Conservation (phyloP, 1,140 invertebrate species). For the Drosophila pallidifrons region DNA sequence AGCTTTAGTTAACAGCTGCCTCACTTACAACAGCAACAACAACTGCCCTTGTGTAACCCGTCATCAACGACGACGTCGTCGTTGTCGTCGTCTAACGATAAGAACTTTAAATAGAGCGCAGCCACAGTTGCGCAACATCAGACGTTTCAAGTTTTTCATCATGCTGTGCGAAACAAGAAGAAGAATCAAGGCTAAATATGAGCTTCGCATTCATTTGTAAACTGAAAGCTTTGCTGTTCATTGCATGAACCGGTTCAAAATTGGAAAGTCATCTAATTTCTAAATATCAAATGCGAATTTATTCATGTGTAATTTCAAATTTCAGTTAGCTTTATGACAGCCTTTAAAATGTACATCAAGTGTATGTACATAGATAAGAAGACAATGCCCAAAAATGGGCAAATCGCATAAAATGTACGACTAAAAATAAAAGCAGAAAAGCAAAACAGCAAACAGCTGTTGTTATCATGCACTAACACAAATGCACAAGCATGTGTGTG, state of each 20-base stretch:
- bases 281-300: conserved; percentile 12
- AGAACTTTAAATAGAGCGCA: conserved; percentile 42
- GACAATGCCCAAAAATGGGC: conserved; percentile 46
- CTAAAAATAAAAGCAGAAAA: conserved; percentile 43
- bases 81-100: conserved; percentile 19
- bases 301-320: conserved; percentile 3
- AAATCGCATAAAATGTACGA: conserved; percentile 14
- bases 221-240: background rate
- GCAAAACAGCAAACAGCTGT: conserved; percentile 54
- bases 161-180: background rate
- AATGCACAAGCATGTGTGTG: background rate
- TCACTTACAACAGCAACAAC: conserved; percentile 4
- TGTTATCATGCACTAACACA: conserved; percentile 25
- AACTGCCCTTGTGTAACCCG: conserved; percentile 39
- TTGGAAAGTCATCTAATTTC: background rate
- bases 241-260: background rate
- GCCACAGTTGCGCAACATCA: conserved; percentile 47
- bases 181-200: conserved; percentile 12
- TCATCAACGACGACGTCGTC: background rate
- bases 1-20: conserved; percentile 30
- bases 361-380: conserved; percentile 20
- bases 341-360: conserved; percentile 10
- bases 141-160: conserved; percentile 14
- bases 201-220: background rate
- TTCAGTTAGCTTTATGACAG: conserved; percentile 23